These are phyloP conservation scores for Eufriesea mexicana DNA, from an alignment of 1,140 invertebrate species.

Conservation along the genomic window DNA sequence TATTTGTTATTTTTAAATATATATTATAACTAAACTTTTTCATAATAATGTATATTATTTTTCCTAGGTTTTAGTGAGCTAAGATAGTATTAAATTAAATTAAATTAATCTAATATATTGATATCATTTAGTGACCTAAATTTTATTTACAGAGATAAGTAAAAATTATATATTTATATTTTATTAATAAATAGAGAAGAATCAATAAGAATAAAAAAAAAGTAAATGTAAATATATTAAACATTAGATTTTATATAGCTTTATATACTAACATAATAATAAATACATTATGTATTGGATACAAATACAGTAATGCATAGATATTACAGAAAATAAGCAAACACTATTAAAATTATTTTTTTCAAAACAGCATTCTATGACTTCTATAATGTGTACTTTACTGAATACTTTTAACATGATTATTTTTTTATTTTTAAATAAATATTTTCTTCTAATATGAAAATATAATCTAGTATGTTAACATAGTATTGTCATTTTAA, in stretches of 20 bases:
- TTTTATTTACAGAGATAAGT: no score
- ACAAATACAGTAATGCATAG: no score
- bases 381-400: no score
- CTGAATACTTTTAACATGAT: no score
- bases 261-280: background rate
- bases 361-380: no score
- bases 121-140: no score
- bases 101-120: no score
- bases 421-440: background rate
- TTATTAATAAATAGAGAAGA: background rate
- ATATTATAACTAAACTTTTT: background rate
- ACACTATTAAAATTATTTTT: no score
- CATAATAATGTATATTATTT: background rate
- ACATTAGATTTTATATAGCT: background rate
- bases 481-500: background rate
- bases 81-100: background rate
- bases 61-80: background rate
- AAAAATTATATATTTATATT: background rate
- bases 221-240: background rate
- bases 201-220: background rate
- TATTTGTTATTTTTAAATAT: background rate
- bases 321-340: no score
- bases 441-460: background rate
- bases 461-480: no score
- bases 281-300: no score